Conservation (phyloP, 2,888 invertebrate genomes). For the Polydrusus cervinus region DNA sequence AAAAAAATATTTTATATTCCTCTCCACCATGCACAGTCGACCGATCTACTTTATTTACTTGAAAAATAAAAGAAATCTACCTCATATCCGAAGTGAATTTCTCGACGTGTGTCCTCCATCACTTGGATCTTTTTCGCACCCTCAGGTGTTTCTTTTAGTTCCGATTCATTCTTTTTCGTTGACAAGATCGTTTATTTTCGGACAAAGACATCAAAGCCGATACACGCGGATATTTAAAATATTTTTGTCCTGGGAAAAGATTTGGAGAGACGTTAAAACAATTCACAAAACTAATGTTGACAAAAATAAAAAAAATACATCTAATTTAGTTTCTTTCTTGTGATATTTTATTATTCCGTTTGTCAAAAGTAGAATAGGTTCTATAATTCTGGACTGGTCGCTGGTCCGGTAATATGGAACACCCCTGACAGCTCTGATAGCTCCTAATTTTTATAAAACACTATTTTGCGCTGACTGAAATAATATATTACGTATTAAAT, state of each 20-base stretch:
- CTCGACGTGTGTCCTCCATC: slow-evolving; percentile 42
- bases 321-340: too few relatives aligned
- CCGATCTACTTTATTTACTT: slow-evolving; percentile 27
- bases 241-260: not conserved
- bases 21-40: not conserved
- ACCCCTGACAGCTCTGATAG: too few relatives aligned
- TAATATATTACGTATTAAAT: too few relatives aligned
- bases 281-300: too few relatives aligned
- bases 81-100: slow-evolving; percentile 41
- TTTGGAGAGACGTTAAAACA: not conserved
- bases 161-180: slow-evolving; percentile 44
- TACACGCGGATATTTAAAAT: slow-evolving; percentile 24
- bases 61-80: slow-evolving; percentile 29
- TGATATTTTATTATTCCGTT: too few relatives aligned
- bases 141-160: slow-evolving; percentile 50
- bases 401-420: too few relatives aligned
- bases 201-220: slow-evolving; percentile 35
- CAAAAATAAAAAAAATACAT: too few relatives aligned
- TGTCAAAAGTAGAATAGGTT: too few relatives aligned
- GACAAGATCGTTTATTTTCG: slow-evolving; percentile 40
- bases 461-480: too few relatives aligned
- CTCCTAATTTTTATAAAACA: too few relatives aligned
- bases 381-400: too few relatives aligned
- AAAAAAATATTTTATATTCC: not conserved
- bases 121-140: slow-evolving; percentile 42